Base-by-base conservation (phyloP, 1,140 invertebrate species). In the Drosophila virilis region DNA sequence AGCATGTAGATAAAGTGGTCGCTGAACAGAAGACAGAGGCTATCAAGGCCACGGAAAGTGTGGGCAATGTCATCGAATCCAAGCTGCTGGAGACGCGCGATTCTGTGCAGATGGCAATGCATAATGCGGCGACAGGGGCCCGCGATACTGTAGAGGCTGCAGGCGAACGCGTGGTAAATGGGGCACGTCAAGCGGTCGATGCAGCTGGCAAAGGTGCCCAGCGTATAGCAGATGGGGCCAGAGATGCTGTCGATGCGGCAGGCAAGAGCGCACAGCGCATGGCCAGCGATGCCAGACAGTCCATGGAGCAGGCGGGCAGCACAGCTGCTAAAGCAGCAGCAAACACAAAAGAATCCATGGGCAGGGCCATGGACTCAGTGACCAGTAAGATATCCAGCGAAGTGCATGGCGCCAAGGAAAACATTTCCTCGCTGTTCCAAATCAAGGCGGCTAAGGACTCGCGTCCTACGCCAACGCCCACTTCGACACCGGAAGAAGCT, bases 341-440 rank as follows among this genome's bases (percentile, higher is more conserved):
- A 0, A 81, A 77, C 5, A 88, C 86, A 6, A 90, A 80, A 32
- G 69, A 90, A 15, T 88, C 90, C 0, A 79, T 91, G 80, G 86
- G 78, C 46, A 74, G 70, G 37, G 90, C 80, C 13, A 77, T 91
- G 70, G 78, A 80, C 17, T 84, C 88, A 32, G 62, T 91, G 67
- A 86, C 86, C 38, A 81, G 52, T 32, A 90, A 90, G 61, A 89
- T 89, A 42, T 84, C 84, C 9, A 84, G 45, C 37, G 90, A 91
- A 58, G 57, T 91, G 10, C 71, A 64, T 15, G 90, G 78, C 28
- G 90, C 90, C 46, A 91, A 91, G 40, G 88, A 91, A 40, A 91
- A 89, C 38, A 79, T 91, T 2, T 83, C 83, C 3, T 80, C 90
- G 6, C 45, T 91, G 57, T 86, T 91, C 35, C 90, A 91, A 17